Evolutionary conservation across 2,113 vertebrate genomes (phyloP).

Genomic region (Sceloporus tristichus): DNA sequence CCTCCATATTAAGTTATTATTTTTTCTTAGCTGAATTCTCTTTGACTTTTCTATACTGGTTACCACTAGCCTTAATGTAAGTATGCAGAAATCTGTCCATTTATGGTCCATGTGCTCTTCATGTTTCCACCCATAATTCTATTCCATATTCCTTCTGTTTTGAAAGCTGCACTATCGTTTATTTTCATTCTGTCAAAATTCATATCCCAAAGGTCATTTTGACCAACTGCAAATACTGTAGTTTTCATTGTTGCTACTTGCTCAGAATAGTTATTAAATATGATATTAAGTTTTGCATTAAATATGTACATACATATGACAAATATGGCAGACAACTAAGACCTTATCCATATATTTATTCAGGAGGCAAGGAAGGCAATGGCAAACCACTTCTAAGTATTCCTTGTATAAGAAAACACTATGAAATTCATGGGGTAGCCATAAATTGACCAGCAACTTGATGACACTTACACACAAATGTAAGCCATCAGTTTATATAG

Average conservation of each 20-base stretch:
- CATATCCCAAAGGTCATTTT: background rate
- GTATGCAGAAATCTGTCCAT: background rate
- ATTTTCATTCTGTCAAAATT: too few relatives aligned
- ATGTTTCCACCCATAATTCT: background rate
- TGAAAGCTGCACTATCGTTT: too few relatives aligned
- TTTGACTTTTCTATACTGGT: too few relatives aligned
- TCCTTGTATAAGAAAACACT: too few relatives aligned
- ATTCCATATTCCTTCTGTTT: background rate
- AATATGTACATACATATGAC: background rate
- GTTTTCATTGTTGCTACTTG: too few relatives aligned
- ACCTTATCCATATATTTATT: background rate
- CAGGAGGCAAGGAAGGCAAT: background rate
- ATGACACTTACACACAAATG: background rate
- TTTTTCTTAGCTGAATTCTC: too few relatives aligned
- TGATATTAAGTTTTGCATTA: background rate
- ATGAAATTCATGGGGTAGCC: too few relatives aligned
- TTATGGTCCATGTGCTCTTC: background rate
- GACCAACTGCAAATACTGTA: background rate
- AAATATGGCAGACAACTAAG: background rate
- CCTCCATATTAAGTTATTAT: too few relatives aligned
- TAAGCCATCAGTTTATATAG: background rate
- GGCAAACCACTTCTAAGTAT: too few relatives aligned
- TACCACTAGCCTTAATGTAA: background rate
- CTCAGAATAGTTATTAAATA: too few relatives aligned
- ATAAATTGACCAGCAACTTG: too few relatives aligned